phyloP scores from a whole-genome alignment of 2,797 vertebrate genomes.

The Knipowitschia caucasica region DNA sequence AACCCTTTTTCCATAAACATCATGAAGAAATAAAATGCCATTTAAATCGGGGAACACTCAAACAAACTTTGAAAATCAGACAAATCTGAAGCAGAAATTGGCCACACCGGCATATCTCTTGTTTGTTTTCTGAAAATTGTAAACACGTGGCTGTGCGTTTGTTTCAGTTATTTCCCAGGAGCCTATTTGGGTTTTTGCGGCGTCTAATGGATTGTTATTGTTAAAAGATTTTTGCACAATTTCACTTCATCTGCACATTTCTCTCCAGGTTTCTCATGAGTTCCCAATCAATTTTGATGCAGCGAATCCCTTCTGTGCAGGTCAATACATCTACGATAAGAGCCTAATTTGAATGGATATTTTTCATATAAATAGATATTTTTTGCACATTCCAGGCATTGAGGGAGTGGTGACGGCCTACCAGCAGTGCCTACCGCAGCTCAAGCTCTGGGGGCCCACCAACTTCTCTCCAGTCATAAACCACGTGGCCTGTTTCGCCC shows the following conservation, averaged over 20 bases:
- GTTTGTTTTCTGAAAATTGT: too few relatives aligned
- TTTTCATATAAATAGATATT: neutral
- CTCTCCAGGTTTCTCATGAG: constrained; percentile 88
- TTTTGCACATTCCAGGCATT: constrained; percentile 72
- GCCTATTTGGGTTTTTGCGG: too few relatives aligned
- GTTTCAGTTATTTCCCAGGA: too few relatives aligned
- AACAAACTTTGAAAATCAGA: too few relatives aligned
- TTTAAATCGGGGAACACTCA: too few relatives aligned
- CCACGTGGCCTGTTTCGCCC: constrained; percentile 85
- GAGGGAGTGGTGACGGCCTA: constrained; percentile 91
- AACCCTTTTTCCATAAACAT: too few relatives aligned
- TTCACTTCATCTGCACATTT: neutral
- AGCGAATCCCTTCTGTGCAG: constrained; percentile 85
- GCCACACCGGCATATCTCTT: too few relatives aligned
- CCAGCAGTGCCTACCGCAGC: constrained; percentile 88
- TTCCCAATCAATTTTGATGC: constrained; percentile 93
- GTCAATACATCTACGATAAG: constrained; percentile 64
- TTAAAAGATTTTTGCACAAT: neutral
- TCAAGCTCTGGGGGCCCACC: constrained; percentile 93
- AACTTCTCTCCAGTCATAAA: constrained; percentile 98
- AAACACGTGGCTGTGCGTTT: too few relatives aligned
- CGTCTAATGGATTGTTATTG: too few relatives aligned
- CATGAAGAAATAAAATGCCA: too few relatives aligned
- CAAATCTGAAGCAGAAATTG: too few relatives aligned
- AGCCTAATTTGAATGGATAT: neutral